Conservation (phyloP, 2,888 invertebrate genomes). For the Standfussiana lucernea region DNA sequence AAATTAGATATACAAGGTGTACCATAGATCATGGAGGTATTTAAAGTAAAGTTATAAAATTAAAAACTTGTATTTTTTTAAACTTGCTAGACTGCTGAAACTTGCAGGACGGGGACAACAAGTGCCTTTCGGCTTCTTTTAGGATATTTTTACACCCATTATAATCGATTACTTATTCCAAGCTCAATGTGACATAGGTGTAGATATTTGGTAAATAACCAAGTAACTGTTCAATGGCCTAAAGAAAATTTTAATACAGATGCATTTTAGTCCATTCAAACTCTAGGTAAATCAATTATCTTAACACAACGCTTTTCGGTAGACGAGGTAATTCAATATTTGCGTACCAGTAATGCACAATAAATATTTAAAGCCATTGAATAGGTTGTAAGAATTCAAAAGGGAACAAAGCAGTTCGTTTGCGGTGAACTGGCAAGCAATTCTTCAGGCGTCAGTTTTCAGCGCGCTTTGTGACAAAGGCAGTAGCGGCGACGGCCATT, state of each 20-base stretch:
- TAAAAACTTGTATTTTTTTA: background rate
- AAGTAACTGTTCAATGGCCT: background rate
- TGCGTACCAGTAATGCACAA: slow-evolving; percentile 34
- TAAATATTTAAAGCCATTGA: slow-evolving; percentile 57
- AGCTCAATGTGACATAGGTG: background rate
- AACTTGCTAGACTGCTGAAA: too few relatives aligned
- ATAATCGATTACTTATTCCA: background rate
- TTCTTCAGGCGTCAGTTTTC: slow-evolving; percentile 73
- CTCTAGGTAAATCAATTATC: slow-evolving; percentile 10
- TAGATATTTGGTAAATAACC: background rate
- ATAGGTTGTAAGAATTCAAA: slow-evolving; percentile 59
- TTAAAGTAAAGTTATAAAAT: too few relatives aligned
- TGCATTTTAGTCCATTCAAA: slow-evolving; percentile 1
- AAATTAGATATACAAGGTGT: too few relatives aligned
- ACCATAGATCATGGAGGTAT: too few relatives aligned
- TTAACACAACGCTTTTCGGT: slow-evolving; percentile 4
- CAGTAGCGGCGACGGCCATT: slow-evolving; percentile 61
- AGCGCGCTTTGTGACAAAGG: slow-evolving; percentile 73
- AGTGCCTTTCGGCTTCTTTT: background rate
- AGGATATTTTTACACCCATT: background rate
- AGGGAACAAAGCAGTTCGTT: slow-evolving; percentile 63
- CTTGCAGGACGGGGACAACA: background rate
- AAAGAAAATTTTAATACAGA: background rate
- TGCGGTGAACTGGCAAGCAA: slow-evolving; percentile 66
- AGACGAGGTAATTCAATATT: slow-evolving; percentile 27